phyloP scores from a whole-genome alignment of 1,140 invertebrate genomes.

The Drosophila prosaltans region DNA sequence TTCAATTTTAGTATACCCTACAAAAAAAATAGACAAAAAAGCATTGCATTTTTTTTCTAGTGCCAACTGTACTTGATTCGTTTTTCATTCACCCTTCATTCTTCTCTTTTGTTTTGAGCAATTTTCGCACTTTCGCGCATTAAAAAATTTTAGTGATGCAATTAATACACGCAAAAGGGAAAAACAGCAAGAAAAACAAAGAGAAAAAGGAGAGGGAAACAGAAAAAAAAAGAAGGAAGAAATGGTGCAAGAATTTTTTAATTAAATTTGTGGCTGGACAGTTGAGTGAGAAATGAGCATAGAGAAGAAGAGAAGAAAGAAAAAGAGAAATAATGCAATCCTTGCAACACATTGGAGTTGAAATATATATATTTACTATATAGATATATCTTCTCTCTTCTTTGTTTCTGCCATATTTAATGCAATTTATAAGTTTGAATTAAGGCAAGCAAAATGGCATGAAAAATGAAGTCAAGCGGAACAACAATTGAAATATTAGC shows the following conservation, averaged over 20 bases:
- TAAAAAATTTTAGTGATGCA: slow-evolving; percentile 78
- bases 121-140: slow-evolving; percentile 79
- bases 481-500: slow-evolving; percentile 62
- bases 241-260: slow-evolving; percentile 79
- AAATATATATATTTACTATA: slow-evolving; percentile 46
- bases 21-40: slow-evolving; percentile 30
- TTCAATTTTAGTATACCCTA: not conserved
- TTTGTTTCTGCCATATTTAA: slow-evolving; percentile 45
- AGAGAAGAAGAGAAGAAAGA: slow-evolving; percentile 27
- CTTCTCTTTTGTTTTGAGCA: slow-evolving; percentile 60
- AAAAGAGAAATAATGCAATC: slow-evolving; percentile 18
- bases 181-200: slow-evolving; percentile 41
- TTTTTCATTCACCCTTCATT: slow-evolving; percentile 58
- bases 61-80: slow-evolving; percentile 57
- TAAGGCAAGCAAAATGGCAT: slow-evolving; percentile 62
- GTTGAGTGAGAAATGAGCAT: slow-evolving; percentile 72
- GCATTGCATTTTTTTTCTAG: slow-evolving; percentile 14
- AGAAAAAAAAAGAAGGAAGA: slow-evolving; percentile 14
- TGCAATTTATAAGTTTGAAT: slow-evolving; percentile 73
- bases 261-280: slow-evolving; percentile 79
- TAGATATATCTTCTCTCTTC: not conserved
- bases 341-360: slow-evolving; percentile 8
- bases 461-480: slow-evolving; percentile 73
- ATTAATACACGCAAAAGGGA: slow-evolving; percentile 66
- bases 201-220: no score